A percentile compares a stretch with the other conserved stretches of the same genome.
These are phyloP conservation scores for Blennius ocellaris DNA, from an alignment of 2,113 vertebrate genomes.

Conservation along the genomic window DNA sequence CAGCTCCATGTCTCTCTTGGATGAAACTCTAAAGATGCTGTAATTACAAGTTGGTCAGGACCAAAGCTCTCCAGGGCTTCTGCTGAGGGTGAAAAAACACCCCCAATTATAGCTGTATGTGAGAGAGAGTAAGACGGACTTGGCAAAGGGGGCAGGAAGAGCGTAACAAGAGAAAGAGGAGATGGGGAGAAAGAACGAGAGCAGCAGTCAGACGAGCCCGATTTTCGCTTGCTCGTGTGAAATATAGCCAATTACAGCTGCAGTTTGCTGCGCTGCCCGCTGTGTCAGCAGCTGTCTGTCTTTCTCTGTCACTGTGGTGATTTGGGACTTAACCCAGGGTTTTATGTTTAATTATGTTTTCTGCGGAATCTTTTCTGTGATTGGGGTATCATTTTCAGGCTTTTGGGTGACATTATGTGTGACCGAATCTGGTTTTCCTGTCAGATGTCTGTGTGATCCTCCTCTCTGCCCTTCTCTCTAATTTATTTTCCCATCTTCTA, in stretches of 20 bases:
- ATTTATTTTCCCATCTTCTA: slow-evolving; percentile 67
- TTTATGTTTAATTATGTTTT: slow-evolving; percentile 76
- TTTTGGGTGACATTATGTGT: slow-evolving; percentile 60
- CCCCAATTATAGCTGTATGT: slow-evolving; percentile 79
- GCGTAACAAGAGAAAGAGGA: slow-evolving; percentile 38
- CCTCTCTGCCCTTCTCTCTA: slow-evolving; percentile 62
- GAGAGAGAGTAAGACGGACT: slow-evolving; percentile 50
- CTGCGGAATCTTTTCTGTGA: slow-evolving; percentile 47
- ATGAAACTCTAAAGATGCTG: slow-evolving; percentile 78
- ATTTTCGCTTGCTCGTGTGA: slow-evolving; percentile 69
- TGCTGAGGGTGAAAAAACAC: slow-evolving; percentile 76
- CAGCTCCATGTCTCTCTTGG: slow-evolving; percentile 63
- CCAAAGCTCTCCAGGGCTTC: slow-evolving; percentile 75
- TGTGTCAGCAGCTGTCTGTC: slow-evolving; percentile 80
- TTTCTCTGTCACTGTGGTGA: slow-evolving; percentile 63
- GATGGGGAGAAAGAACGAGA: slow-evolving; percentile 32
- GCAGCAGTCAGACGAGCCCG: slow-evolving; percentile 47
- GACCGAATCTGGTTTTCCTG: slow-evolving; percentile 56
- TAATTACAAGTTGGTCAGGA: slow-evolving; percentile 83
- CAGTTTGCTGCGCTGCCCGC: slow-evolving; percentile 57
- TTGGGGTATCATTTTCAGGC: slow-evolving; percentile 65
- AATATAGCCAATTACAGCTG: slow-evolving; percentile 78
- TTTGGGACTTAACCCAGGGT: slow-evolving; percentile 69
- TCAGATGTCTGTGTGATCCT: slow-evolving; percentile 67
- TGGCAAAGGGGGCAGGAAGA: slow-evolving; percentile 33